Base-by-base conservation (phyloP, 2,888 invertebrate genomes). In the Eupithecia centaureata region DNA sequence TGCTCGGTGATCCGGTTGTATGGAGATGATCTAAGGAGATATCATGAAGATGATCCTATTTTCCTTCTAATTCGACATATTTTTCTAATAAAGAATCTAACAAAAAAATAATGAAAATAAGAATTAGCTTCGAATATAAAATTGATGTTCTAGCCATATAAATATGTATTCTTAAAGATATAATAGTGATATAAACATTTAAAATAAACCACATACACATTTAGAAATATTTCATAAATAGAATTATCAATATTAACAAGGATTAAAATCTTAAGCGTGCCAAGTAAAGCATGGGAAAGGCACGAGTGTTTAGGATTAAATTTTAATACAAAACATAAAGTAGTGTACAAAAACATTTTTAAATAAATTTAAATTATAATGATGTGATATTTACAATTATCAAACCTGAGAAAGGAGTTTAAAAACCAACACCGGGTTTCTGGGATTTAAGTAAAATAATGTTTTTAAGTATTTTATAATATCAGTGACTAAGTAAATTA, bases 231-330 rank as follows among this genome's bases (percentile, higher is more conserved):
- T 47, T 42, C 13, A 32, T 62, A 54, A 59, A 63, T 59, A 58
- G 5, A 42, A 58, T 67, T 62, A 15, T 38, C 5, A 63, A 51
- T 56, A 27, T 13, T 61, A 68, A 68, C 64, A 64, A 12, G 60
- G 47, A 61, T 61, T 61, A 63, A 25, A 63, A 32, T 51, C n/a
- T 51, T 32, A 64, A 56, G 63, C 65, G 63, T 63, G 63, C 63
- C 68, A 51, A 5, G 65, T 66, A 69, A 69, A 69, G 69, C 70
- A 38, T 47, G 52, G 60, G 54, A 63, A 70, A 70, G 70, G 70
- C 70, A 70, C 70, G 33, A 42, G 58, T 66, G 65, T 65, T 38
- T 35, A 58, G 35, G 33, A 51, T 33, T 59, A 33, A 57, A 22
- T 30, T 61, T 57, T 8, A 51, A 35, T 52, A 27, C 5, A 30